phyloP scores from a whole-genome alignment of 2,113 vertebrate species.

The Gopherus flavomarginatus region DNA sequence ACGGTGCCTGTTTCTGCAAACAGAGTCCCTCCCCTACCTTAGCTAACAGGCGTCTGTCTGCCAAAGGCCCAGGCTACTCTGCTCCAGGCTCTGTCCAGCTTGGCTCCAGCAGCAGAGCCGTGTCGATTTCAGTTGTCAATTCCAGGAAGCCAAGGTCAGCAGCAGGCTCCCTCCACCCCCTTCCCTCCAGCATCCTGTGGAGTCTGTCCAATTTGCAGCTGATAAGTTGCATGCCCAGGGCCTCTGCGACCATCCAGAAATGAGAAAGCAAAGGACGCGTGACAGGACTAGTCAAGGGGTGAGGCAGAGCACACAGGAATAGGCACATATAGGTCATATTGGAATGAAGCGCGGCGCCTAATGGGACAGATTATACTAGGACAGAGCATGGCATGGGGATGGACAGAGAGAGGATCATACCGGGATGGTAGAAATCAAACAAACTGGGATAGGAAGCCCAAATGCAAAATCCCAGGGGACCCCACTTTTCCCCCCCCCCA shows the following conservation, averaged over 20 bases:
- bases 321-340: neutral
- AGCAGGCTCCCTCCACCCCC: rapidly evolving
- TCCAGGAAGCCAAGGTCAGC: neutral
- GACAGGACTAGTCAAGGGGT: neutral
- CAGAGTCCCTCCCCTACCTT: neutral
- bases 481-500: neutral
- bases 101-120: neutral
- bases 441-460: neutral
- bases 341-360: rapidly evolving
- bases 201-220: rapidly evolving
- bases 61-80: neutral
- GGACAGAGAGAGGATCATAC: neutral
- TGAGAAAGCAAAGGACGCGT: neutral
- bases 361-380: neutral
- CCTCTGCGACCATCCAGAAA: neutral
- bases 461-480: neutral
- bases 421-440: neutral
- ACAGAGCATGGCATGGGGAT: neutral
- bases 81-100: neutral
- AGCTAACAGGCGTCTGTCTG: neutral
- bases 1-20: neutral
- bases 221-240: neutral
- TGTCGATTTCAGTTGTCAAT: neutral
- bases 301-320: neutral
- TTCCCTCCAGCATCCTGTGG: neutral